phyloP scores from a whole-genome alignment of 2,888 invertebrate genomes.

The Torymus auratus region DNA sequence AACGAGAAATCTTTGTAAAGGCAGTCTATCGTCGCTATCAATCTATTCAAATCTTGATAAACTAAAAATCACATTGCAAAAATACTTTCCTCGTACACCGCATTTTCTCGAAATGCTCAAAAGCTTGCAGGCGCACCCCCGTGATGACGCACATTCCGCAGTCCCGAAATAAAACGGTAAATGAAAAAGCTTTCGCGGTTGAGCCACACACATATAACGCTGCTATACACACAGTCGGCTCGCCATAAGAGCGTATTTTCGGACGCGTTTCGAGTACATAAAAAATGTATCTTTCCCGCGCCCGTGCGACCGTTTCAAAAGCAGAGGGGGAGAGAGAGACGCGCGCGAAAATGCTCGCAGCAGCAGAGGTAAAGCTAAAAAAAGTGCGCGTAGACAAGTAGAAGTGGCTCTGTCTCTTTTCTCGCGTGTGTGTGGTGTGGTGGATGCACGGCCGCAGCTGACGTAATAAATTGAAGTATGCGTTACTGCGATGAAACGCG shows the following conservation, averaged over 20 bases:
- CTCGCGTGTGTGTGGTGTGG: background rate
- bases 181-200: constrained; percentile 36
- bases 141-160: background rate
- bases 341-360: background rate
- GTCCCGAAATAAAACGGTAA: constrained; percentile 11
- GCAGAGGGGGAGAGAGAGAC: background rate
- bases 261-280: constrained; percentile 30
- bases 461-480: constrained; percentile 73
- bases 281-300: constrained; percentile 33
- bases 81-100: background rate
- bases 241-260: constrained; percentile 13
- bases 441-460: constrained; percentile 18
- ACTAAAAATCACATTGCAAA: background rate
- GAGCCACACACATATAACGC: background rate
- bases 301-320: background rate
- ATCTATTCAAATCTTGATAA: background rate
- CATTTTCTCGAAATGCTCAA: background rate
- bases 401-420: constrained; percentile 5
- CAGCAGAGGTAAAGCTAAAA: background rate
- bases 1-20: no score
- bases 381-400: background rate
- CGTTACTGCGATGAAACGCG: constrained; percentile 58
- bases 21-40: no score
- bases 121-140: background rate
- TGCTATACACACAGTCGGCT: background rate